Evolutionary conservation across 2,888 invertebrate genomes (phyloP), one percentile per base, ranked within the genome.

Genomic region (Archips xylosteana): DNA sequence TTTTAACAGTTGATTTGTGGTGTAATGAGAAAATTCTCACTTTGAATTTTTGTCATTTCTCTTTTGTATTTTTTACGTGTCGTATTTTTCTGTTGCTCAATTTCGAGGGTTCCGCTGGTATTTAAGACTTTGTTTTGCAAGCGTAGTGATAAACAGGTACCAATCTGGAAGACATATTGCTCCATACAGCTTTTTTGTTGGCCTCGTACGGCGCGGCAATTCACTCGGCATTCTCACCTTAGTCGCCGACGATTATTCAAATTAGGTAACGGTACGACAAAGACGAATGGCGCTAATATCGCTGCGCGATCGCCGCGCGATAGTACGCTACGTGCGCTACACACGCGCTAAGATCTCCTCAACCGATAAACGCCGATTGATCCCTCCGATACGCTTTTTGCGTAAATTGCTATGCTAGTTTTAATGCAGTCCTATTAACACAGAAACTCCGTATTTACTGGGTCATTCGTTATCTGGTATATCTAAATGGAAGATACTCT

Each of bases 241-340:
- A 76, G 75, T 77, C 76, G 75, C 75, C 73, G 76, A 86, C 91
- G 93, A 94, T 94, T 94, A 94, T 94, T 94, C 90, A 94, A 94
- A 94, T 94, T 91, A 94, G 92, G 89, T 88, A 93, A 89, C 87
- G 89, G 89, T 87, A 92, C 92, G 94, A 94, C 94, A 94, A 91
- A 94, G 94, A 94, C 93, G 94, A 93, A 94, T 94, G 93, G 92
- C 87, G 88, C 89, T 93, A 92, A 94, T 94, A 94, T 92, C 92
- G 92, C 85, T 85, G 86, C 83, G 89, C 88, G 94, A 94, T 93
- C 87, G 88, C 88, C 79, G 82, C 76, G 80, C 88, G 93, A 94
- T 94, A 92, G 82, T 86, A 84, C 82, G 84, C 85, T 90, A 89
- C 91, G 89, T 89, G 88, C 89, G 85, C 84, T 86, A 90, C 89